A percentile compares a stretch with the other conserved stretches of the same genome.
Conservation (phyloP, 2,888 invertebrate species). For the Sphaerophoria rueppellii region DNA sequence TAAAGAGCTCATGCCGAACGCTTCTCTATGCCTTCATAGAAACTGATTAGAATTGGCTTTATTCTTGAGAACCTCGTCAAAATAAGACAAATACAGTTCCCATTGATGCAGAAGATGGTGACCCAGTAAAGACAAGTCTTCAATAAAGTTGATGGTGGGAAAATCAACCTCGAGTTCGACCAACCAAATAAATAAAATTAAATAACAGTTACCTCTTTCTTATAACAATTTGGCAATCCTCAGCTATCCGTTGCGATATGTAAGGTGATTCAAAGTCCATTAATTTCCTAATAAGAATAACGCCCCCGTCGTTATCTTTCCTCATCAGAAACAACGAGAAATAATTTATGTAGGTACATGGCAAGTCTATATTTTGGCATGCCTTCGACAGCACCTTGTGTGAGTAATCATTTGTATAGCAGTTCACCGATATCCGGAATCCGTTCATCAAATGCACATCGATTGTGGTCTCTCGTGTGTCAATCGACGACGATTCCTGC, state of each 20-base stretch:
- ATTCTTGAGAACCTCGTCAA: too few species aligned
- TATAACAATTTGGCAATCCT: constrained; percentile 91
- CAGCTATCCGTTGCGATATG: constrained; percentile 92
- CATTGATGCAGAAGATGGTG: too few species aligned
- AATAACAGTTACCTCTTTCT: constrained; percentile 88
- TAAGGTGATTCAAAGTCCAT: constrained; percentile 99
- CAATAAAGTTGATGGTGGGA: too few species aligned
- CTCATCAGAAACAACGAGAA: constrained; percentile 95
- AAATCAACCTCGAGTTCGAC: not conserved
- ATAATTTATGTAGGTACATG: constrained; percentile 90
- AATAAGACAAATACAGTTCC: too few species aligned
- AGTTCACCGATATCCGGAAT: constrained; percentile 90
- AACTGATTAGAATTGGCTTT: too few species aligned
- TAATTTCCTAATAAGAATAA: constrained; percentile 91
- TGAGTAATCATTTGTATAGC: constrained; percentile 92
- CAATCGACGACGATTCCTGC: constrained; percentile 92
- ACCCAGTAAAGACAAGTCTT: not conserved
- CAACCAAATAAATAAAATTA: not conserved
- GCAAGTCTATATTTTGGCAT: constrained; percentile 90
- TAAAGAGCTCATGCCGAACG: too few species aligned
- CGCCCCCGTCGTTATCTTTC: constrained; percentile 87
- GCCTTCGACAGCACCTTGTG: constrained; percentile 91
- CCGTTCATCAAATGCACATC: constrained; percentile 94
- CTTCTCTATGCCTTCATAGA: too few species aligned
- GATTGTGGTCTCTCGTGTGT: constrained; percentile 87